Conservation (phyloP, 2,113 vertebrate genomes). For the Actenoides hombroni region DNA sequence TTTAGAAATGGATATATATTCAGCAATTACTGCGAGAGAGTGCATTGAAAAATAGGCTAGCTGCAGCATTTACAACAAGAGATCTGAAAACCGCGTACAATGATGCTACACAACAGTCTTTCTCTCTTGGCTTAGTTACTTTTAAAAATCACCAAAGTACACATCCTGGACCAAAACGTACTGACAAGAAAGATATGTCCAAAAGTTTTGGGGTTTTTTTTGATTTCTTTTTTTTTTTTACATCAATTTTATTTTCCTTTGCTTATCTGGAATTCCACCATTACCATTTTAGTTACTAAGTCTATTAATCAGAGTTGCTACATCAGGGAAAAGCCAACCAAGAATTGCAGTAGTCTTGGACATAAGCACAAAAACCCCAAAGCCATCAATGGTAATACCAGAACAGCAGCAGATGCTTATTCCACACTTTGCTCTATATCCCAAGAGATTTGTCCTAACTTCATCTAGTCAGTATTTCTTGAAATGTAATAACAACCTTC, state of each 20-base stretch:
- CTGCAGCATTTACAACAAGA: not conserved
- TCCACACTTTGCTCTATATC: not conserved
- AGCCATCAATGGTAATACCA: not conserved
- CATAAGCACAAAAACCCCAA: not conserved
- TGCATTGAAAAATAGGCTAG: not conserved
- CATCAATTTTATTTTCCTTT: not conserved
- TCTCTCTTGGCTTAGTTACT: not conserved
- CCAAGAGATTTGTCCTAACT: not conserved
- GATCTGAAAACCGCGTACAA: not conserved
- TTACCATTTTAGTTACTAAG: not conserved
- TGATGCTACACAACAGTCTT: accelerated
- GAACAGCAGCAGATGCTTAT: not conserved
- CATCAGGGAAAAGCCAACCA: not conserved
- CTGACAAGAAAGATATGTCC: not conserved
- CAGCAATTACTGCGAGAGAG: not conserved
- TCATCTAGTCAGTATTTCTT: not conserved
- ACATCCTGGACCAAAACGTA: not conserved
- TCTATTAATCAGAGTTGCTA: not conserved
- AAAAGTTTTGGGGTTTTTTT: not conserved
- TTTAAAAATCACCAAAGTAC: not conserved
- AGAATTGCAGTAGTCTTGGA: not conserved
- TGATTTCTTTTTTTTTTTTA: not conserved
- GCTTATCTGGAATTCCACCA: not conserved
- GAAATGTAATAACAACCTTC: not conserved
- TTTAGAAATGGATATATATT: not conserved